Base-by-base conservation (phyloP, 1,140 invertebrate species). In the Pseudomyrmex pallidus region DNA sequence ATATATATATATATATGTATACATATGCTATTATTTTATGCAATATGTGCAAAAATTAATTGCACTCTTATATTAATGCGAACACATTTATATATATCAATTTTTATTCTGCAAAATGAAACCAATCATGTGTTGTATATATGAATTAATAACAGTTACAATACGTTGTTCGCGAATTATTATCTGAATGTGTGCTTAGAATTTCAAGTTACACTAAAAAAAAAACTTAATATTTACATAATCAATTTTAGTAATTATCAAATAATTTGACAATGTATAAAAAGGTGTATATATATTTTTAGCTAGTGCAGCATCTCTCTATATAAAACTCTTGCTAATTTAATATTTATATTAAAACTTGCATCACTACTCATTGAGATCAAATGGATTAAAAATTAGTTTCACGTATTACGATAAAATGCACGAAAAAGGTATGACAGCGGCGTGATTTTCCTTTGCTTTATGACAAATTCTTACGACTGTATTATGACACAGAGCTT, bases 381-480 rank as follows among this genome's bases (percentile, higher is more conserved):
- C 63, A 74, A 87, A 77, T 74, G 84, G 50, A 87, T 80, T 87
- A 54, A 67, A 63, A 83, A 64, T 17, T 17, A 73, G 63, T 72
- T 68, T 35, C 57, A 54, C 62, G 22, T 48, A 57, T 80, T 80
- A 57, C 56, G n/a, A 63, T 54, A 52, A 78, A n/a, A 50, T 70
- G 54, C 56, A 7, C 35, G 5, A 35, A 35, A 35, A 35, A 35
- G 7, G 7, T 35, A 35, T 5, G 35, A 35, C 35, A 35, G 35
- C 5, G 5, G 35, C 35, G 35, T 35, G 35, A 35, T 78, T 80
- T 84, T 77, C 15, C 72, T 10, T 50, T 52, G 50, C 13, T 78
- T 82, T 57, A 62, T 74, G 7, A 85, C 20, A 63, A 15, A 48
- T 74, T 80, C 22, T 87, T 87, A 85, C 74, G 84, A 61, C 82